Evolutionary conservation across 2,797 vertebrate genomes (phyloP), one percentile per base, ranked within the genome.

Genomic region (Anguilla obscura): DNA sequence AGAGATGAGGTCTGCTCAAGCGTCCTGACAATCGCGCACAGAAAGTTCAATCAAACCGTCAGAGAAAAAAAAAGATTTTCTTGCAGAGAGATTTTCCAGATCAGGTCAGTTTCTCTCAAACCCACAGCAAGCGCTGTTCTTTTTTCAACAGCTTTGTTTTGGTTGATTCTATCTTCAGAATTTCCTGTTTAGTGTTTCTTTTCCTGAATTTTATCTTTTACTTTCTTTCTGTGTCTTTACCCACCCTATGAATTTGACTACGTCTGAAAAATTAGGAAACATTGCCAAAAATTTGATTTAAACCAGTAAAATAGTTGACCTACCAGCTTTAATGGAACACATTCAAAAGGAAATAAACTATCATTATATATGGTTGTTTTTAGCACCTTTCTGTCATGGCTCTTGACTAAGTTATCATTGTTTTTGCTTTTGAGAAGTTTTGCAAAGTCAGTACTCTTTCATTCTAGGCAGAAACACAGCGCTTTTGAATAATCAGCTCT

Each of bases 51-150:
- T 27, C 0, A 27, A 88, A 50, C 71, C 18, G 1, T 66, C 27
- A 40, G 16, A 60, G 52, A 60, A 90, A 79, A 8, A 8, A 48
- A 40, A 89, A 86, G 88, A 82, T 71, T 84, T 76, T 60, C 71
- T 50, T 50, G 82, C 48, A 40, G 16, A 12, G 85, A 76, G 63
- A 50, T 87, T 90, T 56, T 69, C n/a, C 27, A 52, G 30, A 92
- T 21, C 89, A 92, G 90, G 92, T 90, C 24, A 83, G 91, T 91
- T 56, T 27, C 86, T 9, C 3, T 21, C 79, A 82, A 82, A 82
- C 40, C 79, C 40, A 82, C 18, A 82, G 18, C 36, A 86, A 84
- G 16, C n/a, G 85, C 87, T 86, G 52, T 50, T 21, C 33, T 36
- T 79, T 76, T 36, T 80, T 86, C 58, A 16, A 45, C 76, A 84